Evolutionary conservation across 2,113 vertebrate genomes (phyloP), one percentile per base, ranked within the genome.

Genomic region (Azemiops feae): DNA sequence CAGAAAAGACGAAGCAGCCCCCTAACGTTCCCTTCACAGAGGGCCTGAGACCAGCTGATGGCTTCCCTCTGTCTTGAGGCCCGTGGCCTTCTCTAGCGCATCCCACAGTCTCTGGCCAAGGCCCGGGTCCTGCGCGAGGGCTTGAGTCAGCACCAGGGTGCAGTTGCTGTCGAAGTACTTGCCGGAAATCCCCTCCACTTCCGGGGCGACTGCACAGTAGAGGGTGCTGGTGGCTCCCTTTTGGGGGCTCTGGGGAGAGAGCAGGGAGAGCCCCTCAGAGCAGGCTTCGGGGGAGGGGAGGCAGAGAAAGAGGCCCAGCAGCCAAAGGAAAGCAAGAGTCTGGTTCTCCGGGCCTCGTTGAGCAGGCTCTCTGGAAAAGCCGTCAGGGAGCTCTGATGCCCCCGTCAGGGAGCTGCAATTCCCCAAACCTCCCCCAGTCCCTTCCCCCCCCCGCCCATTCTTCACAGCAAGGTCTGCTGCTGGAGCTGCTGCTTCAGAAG

Each of bases 91-190:
- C 95, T 98, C 98, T 0, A 98, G 97, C 2, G 98, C 93, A 45
- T 98, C 98, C 97, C 98, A 99, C 94, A 98, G 98, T 90, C 98
- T 98, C 88, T 94, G 95, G 0, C 97, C 98, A 0, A 98, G 92
- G 5, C 96, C 97, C 0, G 96, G 0, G 0, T 99, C 98, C 1
- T 92, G 96, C 27, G 98, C 98, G 0, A 96, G 57, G 0, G 64
- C 30, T 0, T 97, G 86, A 0, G 98, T 98, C 34, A 98, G 97
- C 0, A 20, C 92, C 89, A 99, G 93, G 4, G 93, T 52, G 93
- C 98, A 99, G 95, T 97, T 96, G 12, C 98, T 98, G 96, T 97
- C 97, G 0, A 99, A 98, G 89, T 99, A 99, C 93, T 99, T 99
- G 18, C 99, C 99, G 0, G 96, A 98, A 95, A 99, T 93, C 14